Base-by-base conservation (phyloP, 2,797 vertebrate genomes). In the Parauchenoglanis punctatus region DNA sequence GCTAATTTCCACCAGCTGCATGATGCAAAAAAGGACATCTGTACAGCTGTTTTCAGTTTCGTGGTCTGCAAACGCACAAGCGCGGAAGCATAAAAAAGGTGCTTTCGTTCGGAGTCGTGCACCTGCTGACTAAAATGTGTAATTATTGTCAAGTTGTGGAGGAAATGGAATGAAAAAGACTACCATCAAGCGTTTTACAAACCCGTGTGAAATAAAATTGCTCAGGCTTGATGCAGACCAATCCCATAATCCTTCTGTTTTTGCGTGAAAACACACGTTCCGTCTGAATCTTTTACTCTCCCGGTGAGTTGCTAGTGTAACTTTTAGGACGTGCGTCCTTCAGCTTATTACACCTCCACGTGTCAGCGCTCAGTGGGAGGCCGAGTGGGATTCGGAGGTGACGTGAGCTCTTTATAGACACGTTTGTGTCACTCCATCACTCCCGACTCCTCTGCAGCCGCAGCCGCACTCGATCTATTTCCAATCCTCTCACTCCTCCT, bases 331-430 rank as follows among this genome's bases (percentile, higher is more conserved):
- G 1, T 17, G 1, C 7, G n/a, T 18, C 18, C 70, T 73, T 28
- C 54, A 6, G 4, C 77, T 6, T 12, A 0, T 40, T 40, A 11
- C 56, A 25, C 77, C 31, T 58, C 6, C 1, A 49, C 23, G 20
- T 73, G 40, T 73, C 70, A 23, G 13, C 73, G 25, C 73, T 78
- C 76, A 78, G 73, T 15, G 46, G 73, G 73, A 49, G 73, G 73
- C 46, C 46, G 73, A 7, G 49, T 54, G 13, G 49, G 49, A 28
- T 17, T n/a, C 49, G 0, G 25, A 28, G 13, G 13, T 17, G 46
- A 54, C 25, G 25, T 3, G 31, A 81, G 35, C 77, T 81, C 77
- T 40, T 59, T 59, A 12, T 40, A 4, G 77, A 40, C 77, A 59
- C 31, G 7, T 20, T 20, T 20, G 8, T 58, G 52, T 78, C 18